Base-by-base conservation (phyloP, 2,113 vertebrate species). In the Scomber japonicus region DNA sequence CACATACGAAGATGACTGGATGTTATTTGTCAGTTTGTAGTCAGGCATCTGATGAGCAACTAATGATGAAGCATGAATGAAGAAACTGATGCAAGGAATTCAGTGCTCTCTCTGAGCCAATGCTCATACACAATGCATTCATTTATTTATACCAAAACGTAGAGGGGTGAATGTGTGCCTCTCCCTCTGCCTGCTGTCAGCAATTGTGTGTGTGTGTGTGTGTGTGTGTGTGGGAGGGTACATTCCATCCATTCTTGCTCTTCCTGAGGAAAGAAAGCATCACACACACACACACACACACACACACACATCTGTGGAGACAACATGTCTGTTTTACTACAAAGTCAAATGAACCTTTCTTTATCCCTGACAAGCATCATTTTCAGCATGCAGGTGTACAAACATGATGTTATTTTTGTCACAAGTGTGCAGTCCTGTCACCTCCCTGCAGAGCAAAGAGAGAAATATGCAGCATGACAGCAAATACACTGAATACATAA, bases 181-280 rank as follows among this genome's bases (percentile, higher is more conserved):
- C 76, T 86, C 60, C 68, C 63, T 72, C 40, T 9, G 70, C 48
- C 70, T 69, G 65, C 63, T 75, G 78, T 76, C 78, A 84, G 64
- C 79, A 82, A 82, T 67, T 27, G 30, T 81, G 75, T 80, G 71
- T 69, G 48, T 50, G 30, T 50, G 72, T 55, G 62, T 53, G 54
- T 27, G 24, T 27, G 24, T 27, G 24, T 27, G 24, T 27, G 24
- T 27, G 24, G 71, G 72, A 73, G 83, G 72, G 67, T 68, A 83
- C 84, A 89, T 93, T 91, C 90, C 90, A 72, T 67, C 65, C 87
- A 91, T 93, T 88, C 82, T 82, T 84, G 74, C 35, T 86, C 90
- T 93, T 93, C 91, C 90, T 91, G 89, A 89, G 85, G 83, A 90
- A 89, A 89, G 85, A 84, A 81, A 87, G 75, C 77, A 72, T 85